These are phyloP conservation scores for Poecile atricapillus DNA, from an alignment of 2,113 vertebrate genomes.

Conservation along the genomic window DNA sequence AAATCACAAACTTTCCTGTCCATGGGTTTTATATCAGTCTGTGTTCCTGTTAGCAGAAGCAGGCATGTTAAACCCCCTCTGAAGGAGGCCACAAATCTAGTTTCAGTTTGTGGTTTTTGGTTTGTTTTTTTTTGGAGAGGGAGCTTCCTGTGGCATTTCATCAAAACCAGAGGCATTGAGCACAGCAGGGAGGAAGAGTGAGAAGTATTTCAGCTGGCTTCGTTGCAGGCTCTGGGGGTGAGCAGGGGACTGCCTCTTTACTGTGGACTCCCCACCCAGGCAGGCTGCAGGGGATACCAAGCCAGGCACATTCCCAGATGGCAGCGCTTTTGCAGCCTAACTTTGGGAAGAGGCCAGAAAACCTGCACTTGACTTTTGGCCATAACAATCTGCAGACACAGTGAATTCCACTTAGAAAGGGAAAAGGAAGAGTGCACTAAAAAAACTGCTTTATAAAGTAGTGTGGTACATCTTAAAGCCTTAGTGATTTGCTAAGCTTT, in stretches of 20 bases:
- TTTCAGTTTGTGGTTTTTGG: background rate
- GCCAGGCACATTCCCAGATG: background rate
- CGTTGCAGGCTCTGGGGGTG: rapidly evolving
- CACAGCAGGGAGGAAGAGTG: background rate
- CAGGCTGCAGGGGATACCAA: background rate
- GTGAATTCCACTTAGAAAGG: constrained; percentile 31
- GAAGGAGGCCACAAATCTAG: background rate
- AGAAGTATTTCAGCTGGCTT: background rate
- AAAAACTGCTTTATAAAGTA: background rate
- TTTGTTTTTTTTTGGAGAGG: background rate
- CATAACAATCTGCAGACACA: background rate
- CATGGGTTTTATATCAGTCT: background rate
- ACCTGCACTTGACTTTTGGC: background rate
- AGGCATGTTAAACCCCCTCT: rapidly evolving
- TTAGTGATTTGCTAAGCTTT: background rate
- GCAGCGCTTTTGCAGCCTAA: background rate
- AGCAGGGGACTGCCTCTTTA: background rate
- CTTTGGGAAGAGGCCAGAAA: constrained; percentile 5
- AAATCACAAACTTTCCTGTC: constrained; percentile 4
- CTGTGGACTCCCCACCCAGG: background rate
- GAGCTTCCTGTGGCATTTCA: background rate
- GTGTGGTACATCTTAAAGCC: background rate
- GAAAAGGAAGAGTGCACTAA: background rate
- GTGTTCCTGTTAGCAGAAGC: background rate
- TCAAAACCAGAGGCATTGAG: background rate